A percentile compares a stretch with the other conserved stretches of the same genome.
Conservation (phyloP, 2,888 invertebrate genomes). For the Tanypteryx hageni region DNA sequence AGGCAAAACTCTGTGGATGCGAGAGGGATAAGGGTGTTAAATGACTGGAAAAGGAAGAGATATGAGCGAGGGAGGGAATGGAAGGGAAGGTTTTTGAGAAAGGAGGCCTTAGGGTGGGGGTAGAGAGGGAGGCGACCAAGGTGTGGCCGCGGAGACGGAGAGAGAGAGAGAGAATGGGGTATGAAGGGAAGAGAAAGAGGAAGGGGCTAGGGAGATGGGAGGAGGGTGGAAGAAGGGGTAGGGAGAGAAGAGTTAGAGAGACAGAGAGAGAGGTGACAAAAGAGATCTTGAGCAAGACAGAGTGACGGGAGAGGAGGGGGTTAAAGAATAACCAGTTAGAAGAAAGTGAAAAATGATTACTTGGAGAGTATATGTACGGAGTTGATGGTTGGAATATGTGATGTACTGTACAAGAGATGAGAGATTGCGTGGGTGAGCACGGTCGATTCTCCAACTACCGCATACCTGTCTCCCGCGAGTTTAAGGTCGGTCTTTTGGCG, state of each 20-base stretch:
- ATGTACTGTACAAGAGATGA: background rate
- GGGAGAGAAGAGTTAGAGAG: background rate
- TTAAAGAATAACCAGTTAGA: background rate
- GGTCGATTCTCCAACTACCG: slow-evolving; percentile 1
- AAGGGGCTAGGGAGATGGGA: background rate
- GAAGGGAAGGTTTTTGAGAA: background rate
- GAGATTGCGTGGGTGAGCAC: slow-evolving; percentile 14
- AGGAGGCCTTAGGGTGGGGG: background rate
- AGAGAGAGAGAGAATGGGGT: background rate
- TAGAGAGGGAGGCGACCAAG: background rate
- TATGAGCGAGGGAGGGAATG: background rate
- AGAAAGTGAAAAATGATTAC: slow-evolving; percentile 46
- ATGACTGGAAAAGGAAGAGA: background rate
- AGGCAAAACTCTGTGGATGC: background rate
- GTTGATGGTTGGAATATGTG: background rate
- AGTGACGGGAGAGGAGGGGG: background rate
- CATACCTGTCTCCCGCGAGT: background rate
- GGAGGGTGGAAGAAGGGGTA: background rate
- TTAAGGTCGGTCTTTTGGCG: background rate
- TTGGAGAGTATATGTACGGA: slow-evolving; percentile 35
- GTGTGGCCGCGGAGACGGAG: background rate
- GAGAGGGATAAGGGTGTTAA: background rate
- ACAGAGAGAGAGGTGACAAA: background rate
- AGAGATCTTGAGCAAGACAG: slow-evolving; percentile 28
- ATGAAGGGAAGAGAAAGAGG: background rate